Evolutionary conservation across 2,888 invertebrate species (phyloP).

Genomic region (Hyppa rectilinea): DNA sequence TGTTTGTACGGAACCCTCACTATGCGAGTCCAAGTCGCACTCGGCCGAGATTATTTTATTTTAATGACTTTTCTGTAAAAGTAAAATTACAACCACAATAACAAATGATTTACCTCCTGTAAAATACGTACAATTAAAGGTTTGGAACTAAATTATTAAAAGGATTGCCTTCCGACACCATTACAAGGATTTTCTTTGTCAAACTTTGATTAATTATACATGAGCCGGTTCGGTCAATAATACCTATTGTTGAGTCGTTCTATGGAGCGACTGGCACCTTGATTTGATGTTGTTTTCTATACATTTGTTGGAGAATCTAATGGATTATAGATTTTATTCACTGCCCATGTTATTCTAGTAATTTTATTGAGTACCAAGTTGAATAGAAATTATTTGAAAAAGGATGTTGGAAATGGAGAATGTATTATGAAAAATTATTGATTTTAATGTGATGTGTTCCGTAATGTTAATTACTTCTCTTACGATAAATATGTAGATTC

Average conservation of each 20-base stretch:
- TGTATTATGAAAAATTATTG: no score
- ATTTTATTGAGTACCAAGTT: neutral
- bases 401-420: neutral
- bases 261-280: conserved; percentile 52
- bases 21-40: no score
- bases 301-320: conserved; percentile 15
- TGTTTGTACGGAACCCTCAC: no score
- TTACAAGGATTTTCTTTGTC: conserved; percentile 59
- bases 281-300: conserved; percentile 32
- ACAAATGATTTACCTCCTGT: conserved; percentile 32
- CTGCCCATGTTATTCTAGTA: neutral
- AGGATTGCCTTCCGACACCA: conserved; percentile 54
- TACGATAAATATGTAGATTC: no score
- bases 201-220: conserved; percentile 59
- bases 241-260: conserved; percentile 54
- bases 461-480: no score
- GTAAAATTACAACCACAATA: neutral
- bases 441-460: no score
- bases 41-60: neutral
- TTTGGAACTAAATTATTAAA: conserved; percentile 40
- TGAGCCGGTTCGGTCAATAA: conserved; percentile 22
- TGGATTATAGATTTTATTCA: conserved; percentile 6
- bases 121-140: conserved; percentile 23
- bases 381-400: neutral
- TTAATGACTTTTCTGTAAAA: conserved; percentile 26